A percentile compares a stretch with the other conserved stretches of the same genome.
These are phyloP conservation scores for Liparis tanakae DNA, from an alignment of 2,797 vertebrate species.

Conservation along the genomic window DNA sequence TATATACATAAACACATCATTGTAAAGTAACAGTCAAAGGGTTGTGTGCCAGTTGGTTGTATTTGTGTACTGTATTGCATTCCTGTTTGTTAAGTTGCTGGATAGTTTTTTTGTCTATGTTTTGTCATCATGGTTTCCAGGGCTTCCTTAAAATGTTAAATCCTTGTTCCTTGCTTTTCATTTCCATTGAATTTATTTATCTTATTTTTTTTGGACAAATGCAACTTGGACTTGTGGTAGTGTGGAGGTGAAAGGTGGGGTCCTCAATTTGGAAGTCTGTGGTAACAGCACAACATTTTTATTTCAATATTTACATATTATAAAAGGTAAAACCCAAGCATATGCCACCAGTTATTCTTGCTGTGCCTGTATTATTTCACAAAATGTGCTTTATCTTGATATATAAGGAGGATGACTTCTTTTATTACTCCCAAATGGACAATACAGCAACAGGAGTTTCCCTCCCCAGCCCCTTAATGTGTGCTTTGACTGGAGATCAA, in stretches of 20 bases:
- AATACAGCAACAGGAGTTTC: constrained; percentile 48
- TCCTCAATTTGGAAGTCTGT: not conserved
- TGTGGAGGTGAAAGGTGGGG: not conserved
- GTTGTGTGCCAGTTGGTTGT: constrained; percentile 13
- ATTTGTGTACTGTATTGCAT: constrained; percentile 1
- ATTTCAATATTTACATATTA: not conserved
- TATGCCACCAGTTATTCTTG: constrained; percentile 1
- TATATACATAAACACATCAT: constrained; percentile 28
- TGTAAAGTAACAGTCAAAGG: constrained; percentile 12
- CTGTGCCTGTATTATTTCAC: constrained; percentile 19
- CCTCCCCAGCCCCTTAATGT: constrained; percentile 30
- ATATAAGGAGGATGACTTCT: constrained; percentile 22
- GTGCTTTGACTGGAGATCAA: constrained; percentile 30
- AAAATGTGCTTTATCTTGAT: constrained; percentile 42
- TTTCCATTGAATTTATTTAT: not conserved
- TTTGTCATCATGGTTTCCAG: not conserved
- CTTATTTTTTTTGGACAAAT: not conserved
- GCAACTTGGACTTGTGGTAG: not conserved
- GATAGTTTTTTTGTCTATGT: not conserved
- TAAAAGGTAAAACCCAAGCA: not conserved
- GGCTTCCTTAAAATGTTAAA: not conserved
- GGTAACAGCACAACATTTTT: not conserved
- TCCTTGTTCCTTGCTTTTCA: not conserved
- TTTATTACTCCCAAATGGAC: constrained; percentile 57
- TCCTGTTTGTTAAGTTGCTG: not conserved